A percentile compares a stretch with the other conserved stretches of the same genome.
phyloP scores from a whole-genome alignment of 2,888 invertebrate species.

The Pinctada fucata region DNA sequence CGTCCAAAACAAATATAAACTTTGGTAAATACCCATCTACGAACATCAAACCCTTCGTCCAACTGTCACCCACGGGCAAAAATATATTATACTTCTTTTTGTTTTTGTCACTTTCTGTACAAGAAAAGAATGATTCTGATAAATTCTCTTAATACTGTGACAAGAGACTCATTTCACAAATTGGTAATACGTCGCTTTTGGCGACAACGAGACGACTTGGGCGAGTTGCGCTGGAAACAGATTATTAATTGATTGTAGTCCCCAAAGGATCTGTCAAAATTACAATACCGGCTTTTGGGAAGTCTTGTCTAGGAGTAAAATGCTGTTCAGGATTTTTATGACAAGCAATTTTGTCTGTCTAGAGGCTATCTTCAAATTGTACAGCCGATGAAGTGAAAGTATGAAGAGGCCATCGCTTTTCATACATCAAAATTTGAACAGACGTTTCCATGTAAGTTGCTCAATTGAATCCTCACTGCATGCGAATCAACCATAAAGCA shows the following conservation, averaged over 20 bases:
- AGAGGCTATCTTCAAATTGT: too few relatives aligned
- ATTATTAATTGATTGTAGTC: slow-evolving; percentile 28
- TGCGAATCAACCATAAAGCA: too few relatives aligned
- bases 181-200: slow-evolving; percentile 40
- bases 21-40: slow-evolving; percentile 24
- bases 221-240: slow-evolving; percentile 17
- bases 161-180: slow-evolving; percentile 33
- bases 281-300: slow-evolving; percentile 16
- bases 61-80: slow-evolving; percentile 29
- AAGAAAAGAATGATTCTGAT: slow-evolving; percentile 34
- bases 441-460: too few relatives aligned
- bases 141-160: slow-evolving; percentile 30
- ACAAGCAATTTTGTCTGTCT: neutral
- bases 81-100: slow-evolving; percentile 36
- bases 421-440: too few relatives aligned
- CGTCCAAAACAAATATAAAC: slow-evolving; percentile 28
- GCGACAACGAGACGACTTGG: slow-evolving; percentile 34
- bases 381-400: too few relatives aligned
- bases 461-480: too few relatives aligned
- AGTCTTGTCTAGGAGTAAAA: neutral
- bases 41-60: slow-evolving; percentile 22
- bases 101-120: slow-evolving; percentile 36
- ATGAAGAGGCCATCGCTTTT: too few relatives aligned
- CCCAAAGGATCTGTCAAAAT: slow-evolving; percentile 17
- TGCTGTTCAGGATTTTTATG: neutral